A percentile compares a stretch with the other conserved stretches of the same genome.
These are phyloP conservation scores for Horisme vitalbata DNA, from an alignment of 2,888 invertebrate species.

Conservation along the genomic window DNA sequence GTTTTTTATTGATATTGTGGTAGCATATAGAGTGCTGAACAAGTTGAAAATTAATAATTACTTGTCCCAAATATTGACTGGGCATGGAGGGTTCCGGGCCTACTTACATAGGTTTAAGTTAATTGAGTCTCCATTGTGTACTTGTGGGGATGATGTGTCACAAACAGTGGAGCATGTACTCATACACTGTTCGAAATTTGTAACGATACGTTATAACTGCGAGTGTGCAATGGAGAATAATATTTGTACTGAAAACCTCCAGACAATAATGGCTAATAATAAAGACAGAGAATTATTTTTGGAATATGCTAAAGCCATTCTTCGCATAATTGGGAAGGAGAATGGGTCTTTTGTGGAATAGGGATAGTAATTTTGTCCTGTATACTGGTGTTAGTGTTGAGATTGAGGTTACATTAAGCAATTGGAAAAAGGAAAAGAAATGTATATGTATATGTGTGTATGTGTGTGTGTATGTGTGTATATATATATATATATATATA, in stretches of 20 bases:
- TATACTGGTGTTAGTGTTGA: no score
- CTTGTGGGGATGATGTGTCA: background rate
- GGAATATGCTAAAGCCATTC: no score
- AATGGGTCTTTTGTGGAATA: no score
- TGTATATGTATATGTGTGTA: no score
- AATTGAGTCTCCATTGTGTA: background rate
- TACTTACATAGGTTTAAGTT: background rate
- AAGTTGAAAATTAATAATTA: background rate
- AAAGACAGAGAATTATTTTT: no score
- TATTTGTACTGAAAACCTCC: background rate
- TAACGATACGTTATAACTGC: background rate
- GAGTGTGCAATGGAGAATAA: background rate
- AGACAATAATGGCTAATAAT: no score
- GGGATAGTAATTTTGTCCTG: no score
- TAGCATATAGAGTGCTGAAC: background rate
- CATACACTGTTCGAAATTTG: background rate
- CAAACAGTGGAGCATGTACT: background rate
- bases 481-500: no score
- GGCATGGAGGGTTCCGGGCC: background rate
- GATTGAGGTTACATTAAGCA: no score
- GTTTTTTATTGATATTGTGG: background rate
- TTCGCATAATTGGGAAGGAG: no score
- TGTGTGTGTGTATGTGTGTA: no score
- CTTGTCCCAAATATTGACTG: background rate
- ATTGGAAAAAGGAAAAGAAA: no score